Percentiles rank a stretch among this genome's conserved stretches.
These are phyloP conservation scores for Eulithis testata DNA, from an alignment of 2,888 invertebrate genomes.

Conservation along the genomic window DNA sequence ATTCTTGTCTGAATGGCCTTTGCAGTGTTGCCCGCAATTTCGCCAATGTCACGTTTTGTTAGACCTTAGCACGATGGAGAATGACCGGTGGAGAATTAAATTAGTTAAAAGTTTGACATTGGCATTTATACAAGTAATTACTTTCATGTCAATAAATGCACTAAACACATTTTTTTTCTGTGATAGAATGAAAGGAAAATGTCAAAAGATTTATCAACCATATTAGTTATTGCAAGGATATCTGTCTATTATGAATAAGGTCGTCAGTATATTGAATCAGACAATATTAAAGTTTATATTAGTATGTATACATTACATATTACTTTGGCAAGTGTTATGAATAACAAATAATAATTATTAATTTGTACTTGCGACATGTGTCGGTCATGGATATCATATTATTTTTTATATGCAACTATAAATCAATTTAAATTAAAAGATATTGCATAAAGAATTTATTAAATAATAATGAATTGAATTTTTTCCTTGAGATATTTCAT, in stretches of 20 bases:
- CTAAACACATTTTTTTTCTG: too few relatives aligned
- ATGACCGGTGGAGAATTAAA: too few relatives aligned
- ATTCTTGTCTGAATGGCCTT: too few relatives aligned
- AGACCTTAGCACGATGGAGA: too few relatives aligned
- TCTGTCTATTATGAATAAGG: neutral
- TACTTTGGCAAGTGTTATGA: conserved; percentile 71
- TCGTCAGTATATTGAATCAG: neutral
- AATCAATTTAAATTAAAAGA: neutral
- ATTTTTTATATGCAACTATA: neutral
- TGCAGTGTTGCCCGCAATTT: too few relatives aligned
- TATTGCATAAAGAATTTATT: neutral
- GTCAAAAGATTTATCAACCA: neutral
- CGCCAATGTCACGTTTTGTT: too few relatives aligned
- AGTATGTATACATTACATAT: conserved; percentile 48
- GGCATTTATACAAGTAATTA: too few relatives aligned
- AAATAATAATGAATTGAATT: neutral
- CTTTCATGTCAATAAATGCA: too few relatives aligned
- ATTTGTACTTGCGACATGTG: conserved; percentile 61
- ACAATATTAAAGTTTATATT: neutral
- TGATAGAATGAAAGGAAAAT: too few relatives aligned
- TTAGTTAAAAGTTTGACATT: too few relatives aligned
- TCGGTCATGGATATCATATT: conserved; percentile 57
- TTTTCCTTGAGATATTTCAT: neutral
- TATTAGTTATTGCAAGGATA: neutral
- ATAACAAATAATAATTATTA: conserved; percentile 46